Conservation (phyloP, 30 jellyfish, hydroid and myxozoan genomes). For the Rhopilema esculentum region DNA sequence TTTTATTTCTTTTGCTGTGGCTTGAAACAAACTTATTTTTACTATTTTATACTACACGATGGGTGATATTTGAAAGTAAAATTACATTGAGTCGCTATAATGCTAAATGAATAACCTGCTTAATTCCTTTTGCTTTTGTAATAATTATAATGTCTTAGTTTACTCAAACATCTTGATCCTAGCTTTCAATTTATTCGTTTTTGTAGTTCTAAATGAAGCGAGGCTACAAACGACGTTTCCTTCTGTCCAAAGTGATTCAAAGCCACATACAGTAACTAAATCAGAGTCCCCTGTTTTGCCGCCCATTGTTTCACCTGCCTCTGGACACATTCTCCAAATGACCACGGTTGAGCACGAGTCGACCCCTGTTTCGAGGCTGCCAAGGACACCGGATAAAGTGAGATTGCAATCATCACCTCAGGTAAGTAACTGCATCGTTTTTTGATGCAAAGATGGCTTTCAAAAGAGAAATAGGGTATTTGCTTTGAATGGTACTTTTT, state of each 20-base stretch:
- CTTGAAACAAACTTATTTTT: too few species aligned
- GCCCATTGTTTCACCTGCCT: constrained; percentile 20
- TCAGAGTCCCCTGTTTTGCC: constrained; percentile 66
- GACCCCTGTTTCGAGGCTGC: constrained; percentile 24
- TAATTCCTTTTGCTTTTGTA: too few species aligned
- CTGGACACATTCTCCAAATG: not conserved
- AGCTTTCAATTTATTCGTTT: not conserved
- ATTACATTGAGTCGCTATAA: too few species aligned
- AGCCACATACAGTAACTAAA: constrained; percentile 1
- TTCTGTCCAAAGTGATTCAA: constrained; percentile 33
- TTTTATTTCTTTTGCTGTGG: too few species aligned
- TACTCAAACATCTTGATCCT: too few species aligned
- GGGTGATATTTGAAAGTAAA: too few species aligned
- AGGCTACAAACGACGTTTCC: not conserved
- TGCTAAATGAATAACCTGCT: too few species aligned
- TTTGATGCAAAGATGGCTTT: too few species aligned
- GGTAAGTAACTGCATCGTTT: constrained; percentile 8
- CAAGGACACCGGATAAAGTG: constrained; percentile 1
- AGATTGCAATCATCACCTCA: constrained; percentile 14
- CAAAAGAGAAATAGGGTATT: too few species aligned
- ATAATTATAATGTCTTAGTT: too few species aligned
- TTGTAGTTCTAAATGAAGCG: constrained; percentile 3
- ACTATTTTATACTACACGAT: too few species aligned
- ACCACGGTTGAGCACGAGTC: constrained; percentile 13
- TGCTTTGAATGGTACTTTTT: too few species aligned